Base-by-base conservation (phyloP, 2,113 vertebrate genomes). In the Agapornis roseicollis region DNA sequence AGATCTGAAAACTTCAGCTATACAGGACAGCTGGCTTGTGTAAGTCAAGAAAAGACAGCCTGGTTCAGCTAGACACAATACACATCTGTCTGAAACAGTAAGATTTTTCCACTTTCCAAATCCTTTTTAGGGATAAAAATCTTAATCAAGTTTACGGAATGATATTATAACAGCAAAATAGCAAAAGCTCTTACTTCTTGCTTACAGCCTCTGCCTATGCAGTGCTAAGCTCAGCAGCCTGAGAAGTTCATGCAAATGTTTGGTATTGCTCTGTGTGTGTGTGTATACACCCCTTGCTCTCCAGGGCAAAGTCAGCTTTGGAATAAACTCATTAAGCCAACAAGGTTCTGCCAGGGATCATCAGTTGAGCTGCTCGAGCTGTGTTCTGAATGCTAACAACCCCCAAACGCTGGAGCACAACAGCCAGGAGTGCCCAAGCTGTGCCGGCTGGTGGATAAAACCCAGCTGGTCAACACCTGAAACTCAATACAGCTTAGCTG, bases 331-430 rank as follows among this genome's bases (percentile, higher is more conserved):
- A 92, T 91, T 72, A 84, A 87, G 52, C 35, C 77, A 76, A 55
- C 42, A 81, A 60, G n/a, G 76, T 70, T 80, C 60, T 0, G 2
- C 60, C 39, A 83, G 61, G 46, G 49, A 82, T 89, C 6, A 82
- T 89, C 6, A 0, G 58, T 10, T 52, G 61, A 90, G 73, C 86
- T 46, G 65, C 80, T 92, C 0, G 1, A 53, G 85, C 5, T 88
- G 88, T 93, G 88, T 65, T 92, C 77, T 87, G 94, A 92, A 93
- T 96, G 89, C 93, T 92, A 96, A 96, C 80, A 85, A 53, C 2
- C 9, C 44, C 28, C 14, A 31, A 65, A 81, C 42, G 29, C 88
- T 22, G 47, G 49, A 81, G 61, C 23, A 17, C 47, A 83, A 28
- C 42, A 52, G 56, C 33, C 87, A 74, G 61, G 37, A 86, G 37